These are phyloP conservation scores for Rotaria sp. DNA, from an alignment of 2,888 invertebrate genomes.

Conservation along the genomic window DNA sequence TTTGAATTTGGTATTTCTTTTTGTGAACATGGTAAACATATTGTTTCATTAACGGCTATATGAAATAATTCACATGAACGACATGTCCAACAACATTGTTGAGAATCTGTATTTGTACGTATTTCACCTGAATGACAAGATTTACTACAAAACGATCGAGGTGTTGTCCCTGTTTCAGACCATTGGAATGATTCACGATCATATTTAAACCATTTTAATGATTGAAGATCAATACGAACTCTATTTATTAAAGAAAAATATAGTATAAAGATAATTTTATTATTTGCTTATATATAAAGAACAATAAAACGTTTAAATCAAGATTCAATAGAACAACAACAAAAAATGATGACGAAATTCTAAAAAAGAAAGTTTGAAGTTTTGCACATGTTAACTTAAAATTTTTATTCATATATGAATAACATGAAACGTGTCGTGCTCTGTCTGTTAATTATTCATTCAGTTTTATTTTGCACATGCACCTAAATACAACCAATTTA, in stretches of 20 bases:
- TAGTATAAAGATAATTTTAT: not conserved
- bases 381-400: too few relatives aligned
- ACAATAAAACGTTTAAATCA: too few relatives aligned
- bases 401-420: too few relatives aligned
- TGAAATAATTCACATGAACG: not conserved
- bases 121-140: conserved; percentile 4
- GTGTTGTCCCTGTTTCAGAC: not conserved
- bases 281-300: too few relatives aligned
- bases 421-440: too few relatives aligned
- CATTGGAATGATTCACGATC: not conserved
- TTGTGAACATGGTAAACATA: not conserved
- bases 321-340: too few relatives aligned
- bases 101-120: not conserved
- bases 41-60: conserved; percentile 2
- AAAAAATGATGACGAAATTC: too few relatives aligned
- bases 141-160: conserved; percentile 25
- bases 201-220: conserved; percentile 14
- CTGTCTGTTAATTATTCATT: too few relatives aligned
- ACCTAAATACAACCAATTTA: too few relatives aligned
- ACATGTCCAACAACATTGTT: conserved; percentile 29
- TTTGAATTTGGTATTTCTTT: not conserved
- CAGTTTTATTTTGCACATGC: too few relatives aligned
- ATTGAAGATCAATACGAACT: conserved; percentile 8
- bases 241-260: not conserved
- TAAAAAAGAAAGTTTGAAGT: too few relatives aligned